A percentile compares a stretch with the other conserved stretches of the same genome.
Evolutionary conservation across 2,113 vertebrate genomes (phyloP).

Genomic region (Clupea harengus): DNA sequence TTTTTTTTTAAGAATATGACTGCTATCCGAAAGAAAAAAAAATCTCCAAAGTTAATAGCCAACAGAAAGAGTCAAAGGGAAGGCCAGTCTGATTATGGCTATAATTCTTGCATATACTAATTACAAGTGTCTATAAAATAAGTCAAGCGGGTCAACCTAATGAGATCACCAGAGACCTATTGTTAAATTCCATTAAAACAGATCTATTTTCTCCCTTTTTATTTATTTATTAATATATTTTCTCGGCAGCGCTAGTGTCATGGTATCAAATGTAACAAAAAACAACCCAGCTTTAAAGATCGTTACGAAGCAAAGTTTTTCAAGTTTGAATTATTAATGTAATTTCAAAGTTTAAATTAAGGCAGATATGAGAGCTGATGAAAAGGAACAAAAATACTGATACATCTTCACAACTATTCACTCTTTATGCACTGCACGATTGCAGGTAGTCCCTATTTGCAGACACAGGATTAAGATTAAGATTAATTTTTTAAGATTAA

Average conservation of each 20-base stretch:
- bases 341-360: constrained; percentile 47
- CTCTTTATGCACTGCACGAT: neutral
- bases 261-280: constrained; percentile 57
- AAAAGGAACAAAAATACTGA: neutral
- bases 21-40: constrained; percentile 56
- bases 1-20: constrained; percentile 66
- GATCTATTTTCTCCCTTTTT: constrained; percentile 66
- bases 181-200: constrained; percentile 75
- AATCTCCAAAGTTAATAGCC: constrained; percentile 66
- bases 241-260: constrained; percentile 52
- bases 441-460: neutral
- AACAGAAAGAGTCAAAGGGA: constrained; percentile 66
- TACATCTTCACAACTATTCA: neutral
- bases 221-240: constrained; percentile 57
- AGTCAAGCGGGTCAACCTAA: constrained; percentile 76
- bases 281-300: constrained; percentile 70
- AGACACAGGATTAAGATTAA: neutral
- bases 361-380: neutral
- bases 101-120: constrained; percentile 76
- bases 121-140: constrained; percentile 78
- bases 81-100: constrained; percentile 70
- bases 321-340: constrained; percentile 53
- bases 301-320: constrained; percentile 51
- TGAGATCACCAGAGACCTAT: constrained; percentile 76
- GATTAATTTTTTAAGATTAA: neutral